phyloP scores from a whole-genome alignment of 2,888 invertebrate species.

The Axea sp. region DNA sequence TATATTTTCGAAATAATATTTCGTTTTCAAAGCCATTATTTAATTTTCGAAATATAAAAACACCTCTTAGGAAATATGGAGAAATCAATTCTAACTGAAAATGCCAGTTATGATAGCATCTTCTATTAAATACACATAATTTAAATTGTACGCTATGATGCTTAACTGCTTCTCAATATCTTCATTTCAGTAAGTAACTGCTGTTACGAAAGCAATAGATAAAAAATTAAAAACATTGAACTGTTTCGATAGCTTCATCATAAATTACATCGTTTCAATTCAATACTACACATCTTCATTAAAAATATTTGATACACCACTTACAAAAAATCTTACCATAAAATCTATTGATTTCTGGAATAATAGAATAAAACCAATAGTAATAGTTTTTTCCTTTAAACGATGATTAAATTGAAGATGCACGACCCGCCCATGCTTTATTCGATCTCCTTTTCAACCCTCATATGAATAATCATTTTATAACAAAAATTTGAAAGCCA shows the following conservation, averaged over 20 bases:
- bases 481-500: conserved; percentile 49
- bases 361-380: conserved; percentile 37
- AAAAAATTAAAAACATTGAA: conserved; percentile 36
- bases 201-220: no score
- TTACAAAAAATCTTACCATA: conserved; percentile 10
- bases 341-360: conserved; percentile 26
- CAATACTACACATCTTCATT: conserved; percentile 17
- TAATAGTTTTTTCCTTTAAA: conserved; percentile 28
- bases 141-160: no score
- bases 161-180: no score
- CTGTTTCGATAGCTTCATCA: conserved; percentile 9
- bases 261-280: conserved; percentile 8
- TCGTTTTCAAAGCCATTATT: no score
- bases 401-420: conserved; percentile 38
- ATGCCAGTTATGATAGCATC: no score
- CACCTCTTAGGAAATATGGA: no score
- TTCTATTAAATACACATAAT: no score
- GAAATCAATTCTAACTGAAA: no score
- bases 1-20: no score
- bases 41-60: no score
- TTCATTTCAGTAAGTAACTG: no score
- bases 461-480: conserved; percentile 45
- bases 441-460: conserved; percentile 1
- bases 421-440: conserved; percentile 14
- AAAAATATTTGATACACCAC: conserved; percentile 15